phyloP scores from a whole-genome alignment of 2,888 invertebrate species.

The Scotopteryx bipunctaria region DNA sequence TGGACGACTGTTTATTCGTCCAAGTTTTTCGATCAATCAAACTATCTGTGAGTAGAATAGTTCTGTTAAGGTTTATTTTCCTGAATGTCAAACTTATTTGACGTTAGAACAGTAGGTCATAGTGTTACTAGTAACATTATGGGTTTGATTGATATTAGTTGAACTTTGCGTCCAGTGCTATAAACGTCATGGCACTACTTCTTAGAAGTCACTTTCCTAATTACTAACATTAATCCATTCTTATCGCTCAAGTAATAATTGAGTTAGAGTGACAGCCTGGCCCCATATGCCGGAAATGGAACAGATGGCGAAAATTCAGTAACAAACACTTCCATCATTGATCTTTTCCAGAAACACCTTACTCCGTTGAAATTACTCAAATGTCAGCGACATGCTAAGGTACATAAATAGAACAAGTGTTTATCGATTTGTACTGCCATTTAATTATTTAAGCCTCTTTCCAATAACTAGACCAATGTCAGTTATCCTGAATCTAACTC shows the following conservation, averaged over 20 bases:
- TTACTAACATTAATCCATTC: not conserved
- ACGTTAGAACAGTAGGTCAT: too few relatives aligned
- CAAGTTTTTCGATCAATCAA: too few relatives aligned
- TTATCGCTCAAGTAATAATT: not conserved
- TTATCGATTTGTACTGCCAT: constrained; percentile 17
- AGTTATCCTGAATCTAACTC: constrained; percentile 4
- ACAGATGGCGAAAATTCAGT: constrained; percentile 1
- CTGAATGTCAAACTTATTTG: too few relatives aligned
- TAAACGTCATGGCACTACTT: too few relatives aligned
- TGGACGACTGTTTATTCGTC: too few relatives aligned
- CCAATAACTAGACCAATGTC: constrained; percentile 7
- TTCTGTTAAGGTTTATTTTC: too few relatives aligned
- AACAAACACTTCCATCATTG: constrained; percentile 1
- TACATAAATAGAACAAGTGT: too few relatives aligned
- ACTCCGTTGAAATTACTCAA: constrained; percentile 6
- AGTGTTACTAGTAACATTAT: too few relatives aligned
- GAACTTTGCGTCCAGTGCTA: too few relatives aligned
- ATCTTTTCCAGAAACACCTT: not conserved
- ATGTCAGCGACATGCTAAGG: constrained; percentile 2
- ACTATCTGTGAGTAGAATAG: too few relatives aligned
- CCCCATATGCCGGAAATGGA: not conserved
- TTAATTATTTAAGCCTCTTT: constrained; percentile 16
- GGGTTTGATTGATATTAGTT: too few relatives aligned
- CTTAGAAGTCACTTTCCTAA: not conserved
- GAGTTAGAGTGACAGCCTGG: not conserved